Conservation (phyloP, 2,888 invertebrate genomes). For the Stenichneumon culpator region DNA sequence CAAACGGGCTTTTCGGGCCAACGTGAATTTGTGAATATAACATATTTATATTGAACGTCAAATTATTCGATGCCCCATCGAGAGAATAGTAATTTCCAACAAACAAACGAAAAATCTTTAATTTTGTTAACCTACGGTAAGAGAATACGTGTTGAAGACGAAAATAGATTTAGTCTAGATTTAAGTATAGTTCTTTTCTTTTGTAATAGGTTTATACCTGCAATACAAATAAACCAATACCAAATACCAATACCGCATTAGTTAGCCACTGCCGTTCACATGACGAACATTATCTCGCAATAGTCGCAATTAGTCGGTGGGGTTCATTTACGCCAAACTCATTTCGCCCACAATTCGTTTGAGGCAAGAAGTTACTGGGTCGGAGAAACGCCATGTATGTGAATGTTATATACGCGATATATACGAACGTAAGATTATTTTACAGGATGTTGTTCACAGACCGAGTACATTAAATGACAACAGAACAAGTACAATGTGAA, state of each 20-base stretch:
- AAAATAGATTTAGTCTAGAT: background rate
- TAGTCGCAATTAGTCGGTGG: too few species aligned
- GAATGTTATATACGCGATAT: too few species aligned
- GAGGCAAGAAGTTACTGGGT: too few species aligned
- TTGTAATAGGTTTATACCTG: slow-evolving; percentile 24
- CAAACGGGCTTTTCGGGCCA: too few species aligned
- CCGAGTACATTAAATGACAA: too few species aligned
- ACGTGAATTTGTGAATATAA: background rate
- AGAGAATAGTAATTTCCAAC: background rate
- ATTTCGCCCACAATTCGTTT: too few species aligned
- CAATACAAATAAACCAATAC: slow-evolving; percentile 19
- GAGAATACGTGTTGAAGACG: slow-evolving; percentile 7
- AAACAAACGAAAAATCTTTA: background rate
- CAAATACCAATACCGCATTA: slow-evolving; percentile 2
- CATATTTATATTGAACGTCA: slow-evolving; percentile 7
- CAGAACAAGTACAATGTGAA: too few species aligned
- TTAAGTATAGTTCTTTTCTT: slow-evolving; percentile 9
- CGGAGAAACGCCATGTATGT: too few species aligned
- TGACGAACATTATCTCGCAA: too few species aligned
- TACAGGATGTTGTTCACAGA: too few species aligned
- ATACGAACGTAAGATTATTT: too few species aligned
- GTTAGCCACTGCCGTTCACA: background rate
- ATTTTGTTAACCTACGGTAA: background rate
- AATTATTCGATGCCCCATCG: background rate
- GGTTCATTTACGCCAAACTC: too few species aligned